phyloP scores from a whole-genome alignment of 2,888 invertebrate genomes.

The Morpho achilles region DNA sequence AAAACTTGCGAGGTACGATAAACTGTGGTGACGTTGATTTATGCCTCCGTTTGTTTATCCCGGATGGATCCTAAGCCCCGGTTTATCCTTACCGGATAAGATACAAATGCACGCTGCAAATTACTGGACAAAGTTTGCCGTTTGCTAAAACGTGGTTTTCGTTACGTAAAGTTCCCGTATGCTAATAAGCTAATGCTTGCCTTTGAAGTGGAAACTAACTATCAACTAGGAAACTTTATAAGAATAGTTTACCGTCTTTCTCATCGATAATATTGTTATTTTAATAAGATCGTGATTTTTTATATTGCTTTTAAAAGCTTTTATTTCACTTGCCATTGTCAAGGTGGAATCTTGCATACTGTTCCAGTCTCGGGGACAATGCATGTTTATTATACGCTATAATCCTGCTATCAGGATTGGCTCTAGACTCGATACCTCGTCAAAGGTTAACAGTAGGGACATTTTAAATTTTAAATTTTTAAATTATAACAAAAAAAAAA shows the following conservation, averaged over 20 bases:
- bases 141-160: slow-evolving; percentile 42
- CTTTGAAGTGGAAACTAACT: slow-evolving; percentile 1
- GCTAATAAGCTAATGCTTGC: not conserved
- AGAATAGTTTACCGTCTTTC: not conserved
- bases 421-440: no score
- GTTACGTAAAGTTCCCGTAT: slow-evolving; percentile 1
- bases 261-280: no score
- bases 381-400: no score
- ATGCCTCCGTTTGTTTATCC: slow-evolving; percentile 72
- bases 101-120: slow-evolving; percentile 63
- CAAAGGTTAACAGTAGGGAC: no score
- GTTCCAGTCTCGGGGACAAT: no score
- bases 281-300: no score
- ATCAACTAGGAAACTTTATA: not conserved
- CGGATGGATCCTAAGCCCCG: slow-evolving; percentile 51
- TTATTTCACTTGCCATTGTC: no score
- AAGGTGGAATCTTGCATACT: no score
- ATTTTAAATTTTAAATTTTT: no score
- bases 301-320: no score
- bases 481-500: no score
- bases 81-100: slow-evolving; percentile 56
- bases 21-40: slow-evolving; percentile 73
- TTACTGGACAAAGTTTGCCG: slow-evolving; percentile 47
- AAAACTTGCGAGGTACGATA: slow-evolving; percentile 59
- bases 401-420: no score